Evolutionary conservation across 2,797 vertebrate genomes (phyloP), one percentile per base, ranked within the genome.

Genomic region (Craterocephalus amniculus): DNA sequence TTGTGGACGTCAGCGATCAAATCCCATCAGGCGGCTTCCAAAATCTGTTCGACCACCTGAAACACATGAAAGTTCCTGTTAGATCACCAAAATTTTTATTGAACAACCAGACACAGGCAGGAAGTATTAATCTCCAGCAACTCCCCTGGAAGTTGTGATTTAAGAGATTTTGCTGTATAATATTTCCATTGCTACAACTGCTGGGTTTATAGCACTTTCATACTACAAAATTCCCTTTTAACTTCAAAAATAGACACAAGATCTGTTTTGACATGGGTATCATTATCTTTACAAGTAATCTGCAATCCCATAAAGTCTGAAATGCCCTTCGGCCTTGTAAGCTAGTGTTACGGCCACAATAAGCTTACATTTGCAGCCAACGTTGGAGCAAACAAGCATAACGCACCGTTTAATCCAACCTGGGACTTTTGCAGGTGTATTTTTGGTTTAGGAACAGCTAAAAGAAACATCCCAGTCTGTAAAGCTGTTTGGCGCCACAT

Each of bases 371-470:
- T 68, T 51, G 43, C 31, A n/a, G 40, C 55, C 64, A 26, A 32
- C 54, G 34, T 27, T 38, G 62, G 34, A 64, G 24, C 62, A 65
- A 65, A 40, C 62, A 64, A 64, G 57, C 64, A 48, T 48, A 18
- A 22, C 38, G 45, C 18, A 11, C 43, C n/a, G 24, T n/a, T 68
- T 59, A 68, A 68, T 59, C 56, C 66, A 29, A 10, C 24, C 52
- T 45, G 31, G 52, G 32, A 32, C 63, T 32, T 56, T 57, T 56
- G 11, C 27, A 22, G n/a, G 51, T 51, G 56, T 59, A 51, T 51
- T 68, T 68, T 51, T 58, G 56, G 40, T 31, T 51, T 51, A 51
- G 32, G 65, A 51, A 51, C 27, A 14, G 63, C 52, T 43, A 68
- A 59, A 6, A 27, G 20, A 6, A 18, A 60, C 18, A 10, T 31